These are phyloP conservation scores for Centropus bengalensis DNA, from an alignment of 2,113 vertebrate species.

Conservation along the genomic window DNA sequence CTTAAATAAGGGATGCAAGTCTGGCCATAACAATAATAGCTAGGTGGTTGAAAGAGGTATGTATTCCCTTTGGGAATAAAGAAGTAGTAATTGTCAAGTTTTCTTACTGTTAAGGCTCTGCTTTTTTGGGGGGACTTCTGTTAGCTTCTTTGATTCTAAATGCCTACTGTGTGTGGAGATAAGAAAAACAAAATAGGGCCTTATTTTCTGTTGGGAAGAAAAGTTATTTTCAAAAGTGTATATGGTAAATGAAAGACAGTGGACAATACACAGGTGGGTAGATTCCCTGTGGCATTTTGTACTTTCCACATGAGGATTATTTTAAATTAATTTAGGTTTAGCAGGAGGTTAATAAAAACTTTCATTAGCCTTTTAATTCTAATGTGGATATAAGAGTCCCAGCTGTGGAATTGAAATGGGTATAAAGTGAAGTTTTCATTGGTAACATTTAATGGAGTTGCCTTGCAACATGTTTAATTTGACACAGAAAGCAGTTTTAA, in stretches of 20 bases:
- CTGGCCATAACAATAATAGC: accelerated
- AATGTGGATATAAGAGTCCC: neutral
- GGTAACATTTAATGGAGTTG: neutral
- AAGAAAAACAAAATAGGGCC: neutral
- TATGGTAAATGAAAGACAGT: neutral
- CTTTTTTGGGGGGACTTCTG: neutral
- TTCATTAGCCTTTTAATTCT: neutral
- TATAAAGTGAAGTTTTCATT: neutral
- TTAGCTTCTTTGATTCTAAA: neutral
- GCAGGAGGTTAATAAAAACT: neutral
- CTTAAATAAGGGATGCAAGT: neutral
- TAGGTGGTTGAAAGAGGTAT: neutral
- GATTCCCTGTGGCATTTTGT: neutral
- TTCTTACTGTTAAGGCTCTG: neutral
- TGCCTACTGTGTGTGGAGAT: neutral
- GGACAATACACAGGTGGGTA: neutral
- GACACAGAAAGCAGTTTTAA: neutral
- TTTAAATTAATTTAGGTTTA: neutral
- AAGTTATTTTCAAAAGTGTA: neutral
- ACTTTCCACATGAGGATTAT: neutral
- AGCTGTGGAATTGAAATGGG: neutral
- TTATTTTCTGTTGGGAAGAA: neutral
- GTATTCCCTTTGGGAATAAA: neutral
- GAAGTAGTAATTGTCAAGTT: neutral
- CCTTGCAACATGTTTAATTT: neutral